Percentiles rank a stretch among this genome's conserved stretches.
phyloP scores from a whole-genome alignment of 2,888 invertebrate genomes.

The Trachelus stipa region DNA sequence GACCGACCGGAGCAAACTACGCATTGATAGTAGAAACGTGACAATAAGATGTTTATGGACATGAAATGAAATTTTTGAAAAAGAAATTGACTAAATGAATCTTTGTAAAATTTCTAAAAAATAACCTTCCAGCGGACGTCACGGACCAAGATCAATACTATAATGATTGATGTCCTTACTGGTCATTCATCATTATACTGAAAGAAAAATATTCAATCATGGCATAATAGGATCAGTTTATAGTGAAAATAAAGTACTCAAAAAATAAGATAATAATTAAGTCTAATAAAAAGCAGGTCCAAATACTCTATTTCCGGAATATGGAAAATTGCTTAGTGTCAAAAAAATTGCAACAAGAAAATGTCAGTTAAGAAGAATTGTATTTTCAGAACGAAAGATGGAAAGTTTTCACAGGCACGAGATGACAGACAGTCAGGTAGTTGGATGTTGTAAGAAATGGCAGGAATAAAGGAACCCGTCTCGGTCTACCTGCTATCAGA shows the following conservation, averaged over 20 bases:
- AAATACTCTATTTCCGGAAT: neutral
- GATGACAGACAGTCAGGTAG: neutral
- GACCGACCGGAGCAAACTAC: neutral
- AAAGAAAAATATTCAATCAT: neutral
- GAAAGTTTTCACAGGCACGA: neutral
- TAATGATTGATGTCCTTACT: neutral
- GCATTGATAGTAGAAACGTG: neutral
- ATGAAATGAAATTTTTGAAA: neutral
- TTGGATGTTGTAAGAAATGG: neutral
- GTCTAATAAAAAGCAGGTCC: neutral
- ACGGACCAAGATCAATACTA: neutral
- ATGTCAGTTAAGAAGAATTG: neutral
- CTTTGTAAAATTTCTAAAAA: neutral
- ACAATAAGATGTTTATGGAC: neutral
- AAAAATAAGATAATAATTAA: neutral
- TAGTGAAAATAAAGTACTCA: neutral
- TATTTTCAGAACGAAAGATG: neutral
- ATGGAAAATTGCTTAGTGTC: neutral
- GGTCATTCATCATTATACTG: neutral
- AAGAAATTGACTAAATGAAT: neutral
- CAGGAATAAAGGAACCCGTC: slow-evolving; percentile 9
- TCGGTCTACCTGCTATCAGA: slow-evolving; percentile 18
- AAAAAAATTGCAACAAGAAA: neutral
- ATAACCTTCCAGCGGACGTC: neutral
- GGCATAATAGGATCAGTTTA: neutral